Conservation (phyloP, 2,888 invertebrate species). For the Holacanthella duospinosa region DNA sequence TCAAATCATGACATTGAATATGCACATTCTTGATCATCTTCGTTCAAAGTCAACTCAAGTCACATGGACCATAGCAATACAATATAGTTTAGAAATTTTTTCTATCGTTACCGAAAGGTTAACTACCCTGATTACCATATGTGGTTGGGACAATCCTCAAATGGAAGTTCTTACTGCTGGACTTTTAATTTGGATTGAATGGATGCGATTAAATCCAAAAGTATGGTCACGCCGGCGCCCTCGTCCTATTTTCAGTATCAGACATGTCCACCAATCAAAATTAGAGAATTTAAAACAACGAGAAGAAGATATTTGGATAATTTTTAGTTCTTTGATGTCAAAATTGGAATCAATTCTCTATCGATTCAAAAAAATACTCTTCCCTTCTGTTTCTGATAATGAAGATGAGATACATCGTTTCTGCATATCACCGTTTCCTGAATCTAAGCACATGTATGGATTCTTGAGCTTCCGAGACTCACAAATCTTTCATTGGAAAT, state of each 20-base stretch:
- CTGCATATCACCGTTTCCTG: neutral
- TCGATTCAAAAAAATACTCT: neutral
- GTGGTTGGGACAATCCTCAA: neutral
- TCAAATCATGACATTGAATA: constrained; percentile 2
- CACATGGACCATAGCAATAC: neutral
- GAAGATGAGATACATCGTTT: neutral
- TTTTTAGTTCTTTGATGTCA: neutral
- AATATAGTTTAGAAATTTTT: neutral
- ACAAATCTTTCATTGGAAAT: neutral
- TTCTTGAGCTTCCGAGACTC: neutral
- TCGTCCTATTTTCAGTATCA: neutral
- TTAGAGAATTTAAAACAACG: neutral
- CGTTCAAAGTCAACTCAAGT: neutral
- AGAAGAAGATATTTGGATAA: neutral
- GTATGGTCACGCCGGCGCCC: neutral
- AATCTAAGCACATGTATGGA: neutral
- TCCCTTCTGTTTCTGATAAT: neutral
- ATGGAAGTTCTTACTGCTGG: neutral
- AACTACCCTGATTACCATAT: neutral
- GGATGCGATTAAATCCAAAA: neutral
- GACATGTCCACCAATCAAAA: neutral
- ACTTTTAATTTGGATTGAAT: neutral
- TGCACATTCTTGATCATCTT: neutral
- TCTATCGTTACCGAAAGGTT: neutral
- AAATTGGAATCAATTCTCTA: neutral